Base-by-base conservation (phyloP, 2,113 vertebrate genomes). In the Campylorhamphus procurvoides region DNA sequence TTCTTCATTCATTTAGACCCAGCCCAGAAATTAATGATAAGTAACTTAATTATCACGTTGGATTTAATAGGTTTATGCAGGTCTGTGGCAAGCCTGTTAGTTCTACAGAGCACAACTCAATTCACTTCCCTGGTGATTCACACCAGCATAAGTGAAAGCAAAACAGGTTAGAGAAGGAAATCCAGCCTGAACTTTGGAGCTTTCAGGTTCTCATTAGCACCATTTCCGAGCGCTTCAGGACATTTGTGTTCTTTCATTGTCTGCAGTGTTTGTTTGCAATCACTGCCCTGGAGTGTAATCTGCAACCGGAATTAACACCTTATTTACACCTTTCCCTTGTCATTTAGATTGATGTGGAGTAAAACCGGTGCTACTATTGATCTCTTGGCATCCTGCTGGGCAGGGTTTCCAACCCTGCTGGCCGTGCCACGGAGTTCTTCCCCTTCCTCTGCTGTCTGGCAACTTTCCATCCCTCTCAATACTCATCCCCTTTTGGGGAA, bases 181-280 rank as follows among this genome's bases (percentile, higher is more conserved):
- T 31, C 23, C 62, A 20, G 24, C 4, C 12, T 25, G 64, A 75
- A 15, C 22, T 7, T 0, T 1, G 19, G 4, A 9, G 14, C 18
- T 53, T 27, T 53, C 56, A 62, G 46, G 47, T 87, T 40, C 53
- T 47, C 77, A 42, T 60, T 50, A 60, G 39, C 20, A 42, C 0
- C 3, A 10, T 17, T 40, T 50, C 63, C 18, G 77, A 60, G 40
- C 66, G 5, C 40, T 12, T 42, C 18, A 39, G 75, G 44, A 14
- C 4, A 2, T 44, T 42, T 17, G 63, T 22, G 52, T 56, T 40
- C 33, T 86, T 91, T 90, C 82, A 64, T 22, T 78, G 27, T 68
- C 59, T 90, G 17, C 35, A 15, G 15, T 81, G 85, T 92, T 95
- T 84, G 64, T 92, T 95, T 84, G 64, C 68, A 37, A 7, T 83